Base-by-base conservation (phyloP, 53 echinoderm and acorn worm species). In the Zoroaster sp. region DNA sequence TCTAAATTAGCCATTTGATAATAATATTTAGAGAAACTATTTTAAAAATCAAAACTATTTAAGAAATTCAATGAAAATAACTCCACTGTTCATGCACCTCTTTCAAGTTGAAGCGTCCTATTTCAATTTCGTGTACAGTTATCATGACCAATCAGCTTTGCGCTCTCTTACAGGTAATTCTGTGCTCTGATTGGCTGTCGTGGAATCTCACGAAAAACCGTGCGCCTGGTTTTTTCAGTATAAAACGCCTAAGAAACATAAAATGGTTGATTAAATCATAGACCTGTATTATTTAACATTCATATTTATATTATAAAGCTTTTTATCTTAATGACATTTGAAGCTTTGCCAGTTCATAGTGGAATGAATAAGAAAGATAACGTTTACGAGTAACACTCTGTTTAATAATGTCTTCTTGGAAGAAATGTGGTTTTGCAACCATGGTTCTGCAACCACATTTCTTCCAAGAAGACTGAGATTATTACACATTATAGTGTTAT, bases 51-150 rank as follows among this genome's bases (percentile, higher is more conserved):
- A 59, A 59, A 55, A 59, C 63, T 59, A 59, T 28, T 28, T 1
- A 25, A 59, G 23, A 59, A 59, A 28, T 59, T 28, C 28, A 7
- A 2, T 28, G 28, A 55, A 55, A 55, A 59, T 28, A 2, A 28
- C 63, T 59, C 10, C 63, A 28, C 9, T 21, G 5, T 20, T 55
- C 63, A n/a, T 59, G 63, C 25, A 25, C 63, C 25, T n/a, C 28
- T 1, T 28, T 59, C 63, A 59, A 59, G n/a, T n/a, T n/a, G n/a
- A n/a, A n/a, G n/a, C n/a, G n/a, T n/a, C n/a, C 39, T 80, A 40
- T 83, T 83, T 83, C 83, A 83, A 83, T 83, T 83, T 83, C 83
- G 69, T 83, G 69, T 44, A 69, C 83, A 66, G 35, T 11, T 47
- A 10, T 34, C 44, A 67, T 83, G 69, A 30, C 83, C 83, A 83